A percentile compares a stretch with the other conserved stretches of the same genome.
phyloP scores from a whole-genome alignment of 1,140 invertebrate species.

The Anoplophora glabripennis region DNA sequence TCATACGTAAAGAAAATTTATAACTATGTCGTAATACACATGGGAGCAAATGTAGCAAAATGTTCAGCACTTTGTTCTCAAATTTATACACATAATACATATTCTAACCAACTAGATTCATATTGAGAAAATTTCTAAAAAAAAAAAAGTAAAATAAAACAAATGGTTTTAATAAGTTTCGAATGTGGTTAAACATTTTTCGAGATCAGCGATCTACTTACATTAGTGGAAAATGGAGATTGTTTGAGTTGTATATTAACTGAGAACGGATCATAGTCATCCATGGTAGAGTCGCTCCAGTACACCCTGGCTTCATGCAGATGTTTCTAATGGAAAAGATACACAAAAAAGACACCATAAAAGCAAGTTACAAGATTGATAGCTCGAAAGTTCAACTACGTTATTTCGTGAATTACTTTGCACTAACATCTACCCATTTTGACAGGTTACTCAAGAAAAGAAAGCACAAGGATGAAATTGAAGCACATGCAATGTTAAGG shows the following conservation, averaged over 20 bases:
- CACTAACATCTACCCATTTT: no score
- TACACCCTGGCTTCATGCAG: constrained; percentile 61
- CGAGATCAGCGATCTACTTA: constrained; percentile 38
- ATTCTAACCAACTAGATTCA: no score
- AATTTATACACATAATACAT: no score
- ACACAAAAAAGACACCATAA: constrained; percentile 27
- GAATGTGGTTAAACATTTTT: background rate
- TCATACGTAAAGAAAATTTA: no score
- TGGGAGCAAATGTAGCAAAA: no score
- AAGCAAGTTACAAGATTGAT: constrained; percentile 22
- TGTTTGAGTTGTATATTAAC: constrained; percentile 41
- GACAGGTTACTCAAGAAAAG: no score
- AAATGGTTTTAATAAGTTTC: no score
- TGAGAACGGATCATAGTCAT: constrained; percentile 45
- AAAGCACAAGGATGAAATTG: no score
- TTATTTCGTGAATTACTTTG: background rate
- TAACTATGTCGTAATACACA: no score
- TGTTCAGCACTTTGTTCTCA: no score
- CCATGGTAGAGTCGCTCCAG: constrained; percentile 53
- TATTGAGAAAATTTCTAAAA: no score
- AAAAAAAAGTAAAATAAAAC: no score
- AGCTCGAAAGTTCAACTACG: background rate
- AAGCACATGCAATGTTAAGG: constrained; percentile 12
- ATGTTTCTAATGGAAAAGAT: constrained; percentile 55
- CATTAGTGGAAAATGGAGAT: constrained; percentile 42